Evolutionary conservation across 2,888 invertebrate genomes (phyloP).

Genomic region (Xestobium rufovillosum): DNA sequence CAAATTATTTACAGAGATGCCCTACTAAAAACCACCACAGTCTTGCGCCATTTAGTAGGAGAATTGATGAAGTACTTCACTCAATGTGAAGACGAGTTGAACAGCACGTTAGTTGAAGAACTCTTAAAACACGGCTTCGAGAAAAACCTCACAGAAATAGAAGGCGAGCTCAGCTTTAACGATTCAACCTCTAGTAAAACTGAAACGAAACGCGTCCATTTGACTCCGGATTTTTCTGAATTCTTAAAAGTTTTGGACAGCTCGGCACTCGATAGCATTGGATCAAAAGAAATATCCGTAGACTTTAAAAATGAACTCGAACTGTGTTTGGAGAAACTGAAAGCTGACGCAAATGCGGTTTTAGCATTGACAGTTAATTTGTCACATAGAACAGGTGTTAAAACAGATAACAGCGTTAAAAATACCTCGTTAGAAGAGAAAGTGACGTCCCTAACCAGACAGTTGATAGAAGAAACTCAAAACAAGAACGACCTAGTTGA

Average conservation of each 20-base stretch:
- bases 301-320: conserved; percentile 61
- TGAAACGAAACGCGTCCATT: conserved; percentile 53
- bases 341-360: conserved; percentile 62
- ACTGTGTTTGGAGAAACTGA: conserved; percentile 57
- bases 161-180: conserved; percentile 24
- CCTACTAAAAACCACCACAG: conserved; percentile 56
- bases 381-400: conserved; percentile 12
- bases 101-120: conserved; percentile 63
- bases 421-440: conserved; percentile 27
- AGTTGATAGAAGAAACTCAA: conserved; percentile 34
- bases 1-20: conserved; percentile 50
- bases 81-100: conserved; percentile 71
- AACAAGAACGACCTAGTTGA: conserved; percentile 40
- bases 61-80: conserved; percentile 68
- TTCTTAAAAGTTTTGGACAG: conserved; percentile 56
- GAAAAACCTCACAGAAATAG: conserved; percentile 27
- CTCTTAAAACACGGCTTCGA: conserved; percentile 44
- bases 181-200: conserved; percentile 27
- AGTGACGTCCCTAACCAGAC: conserved; percentile 29
- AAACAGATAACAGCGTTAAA: conserved; percentile 14
- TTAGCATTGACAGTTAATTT: conserved; percentile 48
- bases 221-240: conserved; percentile 56
- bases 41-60: conserved; percentile 57
- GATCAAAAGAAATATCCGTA: conserved; percentile 46
- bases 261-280: conserved; percentile 50